Percentiles rank a stretch among this genome's conserved stretches.
Evolutionary conservation across 2,797 vertebrate species (phyloP).

Genomic region (Dromococcyx pavoninus): DNA sequence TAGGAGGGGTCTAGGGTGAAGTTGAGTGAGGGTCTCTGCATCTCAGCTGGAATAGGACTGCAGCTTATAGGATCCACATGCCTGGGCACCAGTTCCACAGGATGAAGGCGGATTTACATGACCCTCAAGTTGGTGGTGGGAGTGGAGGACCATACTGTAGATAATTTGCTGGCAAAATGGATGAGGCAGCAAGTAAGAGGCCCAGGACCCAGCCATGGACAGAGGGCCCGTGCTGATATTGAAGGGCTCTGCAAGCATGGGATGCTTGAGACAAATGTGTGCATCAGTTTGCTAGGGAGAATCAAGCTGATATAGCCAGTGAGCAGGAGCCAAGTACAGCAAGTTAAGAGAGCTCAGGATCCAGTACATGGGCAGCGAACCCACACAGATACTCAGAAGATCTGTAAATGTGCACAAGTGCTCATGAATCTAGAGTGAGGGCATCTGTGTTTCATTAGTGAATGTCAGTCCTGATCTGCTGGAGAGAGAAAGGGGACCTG

Average conservation of each 20-base stretch:
- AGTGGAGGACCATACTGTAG: not conserved
- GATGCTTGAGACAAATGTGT: accelerated
- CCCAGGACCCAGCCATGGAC: not conserved
- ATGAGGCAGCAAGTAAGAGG: not conserved
- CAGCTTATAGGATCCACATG: not conserved
- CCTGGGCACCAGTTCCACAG: not conserved
- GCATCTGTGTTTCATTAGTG: not conserved
- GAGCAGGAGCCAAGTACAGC: accelerated
- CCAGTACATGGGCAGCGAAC: not conserved
- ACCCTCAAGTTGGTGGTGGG: not conserved
- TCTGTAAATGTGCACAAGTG: accelerated
- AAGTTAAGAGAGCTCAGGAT: not conserved
- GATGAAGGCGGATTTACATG: not conserved
- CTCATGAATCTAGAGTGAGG: not conserved
- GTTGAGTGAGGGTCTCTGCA: not conserved
- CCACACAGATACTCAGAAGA: not conserved
- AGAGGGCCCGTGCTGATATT: not conserved
- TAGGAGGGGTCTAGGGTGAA: not conserved
- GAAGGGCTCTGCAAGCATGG: not conserved
- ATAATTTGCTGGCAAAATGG: not conserved
- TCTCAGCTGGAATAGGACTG: not conserved
- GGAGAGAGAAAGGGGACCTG: not conserved
- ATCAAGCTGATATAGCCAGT: not conserved
- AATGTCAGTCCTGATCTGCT: not conserved
- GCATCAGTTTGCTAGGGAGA: not conserved